Base-by-base conservation (phyloP, 2,888 invertebrate species). In the Agrotis exclamationis region DNA sequence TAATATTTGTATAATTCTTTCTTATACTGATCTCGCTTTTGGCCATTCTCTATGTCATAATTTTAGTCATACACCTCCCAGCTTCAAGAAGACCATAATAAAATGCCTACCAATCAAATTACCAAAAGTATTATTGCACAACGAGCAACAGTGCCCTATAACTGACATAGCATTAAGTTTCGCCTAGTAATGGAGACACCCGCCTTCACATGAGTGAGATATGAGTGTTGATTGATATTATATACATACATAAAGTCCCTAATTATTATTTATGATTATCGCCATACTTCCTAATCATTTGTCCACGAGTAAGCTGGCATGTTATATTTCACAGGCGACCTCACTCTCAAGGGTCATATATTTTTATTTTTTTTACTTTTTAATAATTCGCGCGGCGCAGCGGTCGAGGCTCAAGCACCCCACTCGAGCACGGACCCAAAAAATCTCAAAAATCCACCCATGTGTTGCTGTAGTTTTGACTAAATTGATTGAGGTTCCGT, bases 351-450 rank as follows among this genome's bases (percentile, higher is more conserved):
- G 93, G 89, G 90, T 86, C 89, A 89, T 88, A 90, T 92, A 89
- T 90, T 90, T 93, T 92, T 92, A 89, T 93, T 93, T 93, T n/a
- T 84, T 92, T 91, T 94, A 91, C 92, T 92, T 94, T 94, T 94
- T 93, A 94, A 93, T 94, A 95, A 94, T 95, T 95, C 92, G 93
- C 95, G 93, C 94, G 92, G 88, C 90, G 88, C 87, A 88, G 88
- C 92, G 92, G 92, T 89, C 92, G 90, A 84, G 88, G 81, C 80
- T 90, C 91, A 89, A 89, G 91, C 83, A 86, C 90, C 84, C 89
- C 95, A 93, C 95, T 95, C 85, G 92, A 95, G 93, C 93, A 94
- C 94, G 95, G 90, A 92, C 94, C 93, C 92, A 92, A 95, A 95
- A 95, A 95, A 93, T 91, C 91, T 92, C 90, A 89, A 93, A 94